Evolutionary conservation across 2,888 invertebrate species (phyloP).

Genomic region (Temnothorax unifasciatus): DNA sequence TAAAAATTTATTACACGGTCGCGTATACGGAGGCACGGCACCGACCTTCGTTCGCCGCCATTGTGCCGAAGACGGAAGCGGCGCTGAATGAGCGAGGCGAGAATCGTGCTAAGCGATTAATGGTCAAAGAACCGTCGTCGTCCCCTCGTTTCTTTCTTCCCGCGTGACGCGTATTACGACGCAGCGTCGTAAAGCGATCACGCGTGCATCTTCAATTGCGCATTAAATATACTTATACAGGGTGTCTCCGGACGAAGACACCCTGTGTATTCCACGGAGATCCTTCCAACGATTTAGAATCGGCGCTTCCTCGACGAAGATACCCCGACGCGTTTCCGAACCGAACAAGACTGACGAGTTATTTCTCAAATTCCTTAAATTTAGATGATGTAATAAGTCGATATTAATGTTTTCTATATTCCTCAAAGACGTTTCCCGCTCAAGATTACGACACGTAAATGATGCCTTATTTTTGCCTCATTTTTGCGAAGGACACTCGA

Average conservation of each 20-base stretch:
- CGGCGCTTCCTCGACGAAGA: not conserved
- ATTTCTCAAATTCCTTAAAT: not conserved
- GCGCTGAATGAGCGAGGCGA: conserved; percentile 39
- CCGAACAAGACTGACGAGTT: not conserved
- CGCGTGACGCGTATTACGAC: conserved; percentile 35
- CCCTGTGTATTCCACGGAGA: not conserved
- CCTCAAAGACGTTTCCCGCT: not conserved
- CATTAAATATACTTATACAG: not conserved
- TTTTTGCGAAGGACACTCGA: not conserved
- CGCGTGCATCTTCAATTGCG: conserved; percentile 52
- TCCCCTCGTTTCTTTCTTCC: conserved; percentile 39
- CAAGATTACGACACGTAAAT: not conserved
- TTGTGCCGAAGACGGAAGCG: conserved; percentile 37
- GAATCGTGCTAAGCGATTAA: conserved; percentile 49
- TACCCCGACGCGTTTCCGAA: too few relatives aligned
- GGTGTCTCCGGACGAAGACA: not conserved
- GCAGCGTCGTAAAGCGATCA: conserved; percentile 39
- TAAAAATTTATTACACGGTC: conserved; percentile 7
- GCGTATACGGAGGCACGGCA: not conserved
- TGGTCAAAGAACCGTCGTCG: conserved; percentile 53
- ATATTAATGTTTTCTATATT: not conserved
- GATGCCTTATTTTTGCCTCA: not conserved
- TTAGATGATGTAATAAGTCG: not conserved
- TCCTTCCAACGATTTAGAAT: not conserved
- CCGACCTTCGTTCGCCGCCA: conserved; percentile 22